Base-by-base conservation (phyloP, 2,113 vertebrate species). In the Lathamus discolor region DNA sequence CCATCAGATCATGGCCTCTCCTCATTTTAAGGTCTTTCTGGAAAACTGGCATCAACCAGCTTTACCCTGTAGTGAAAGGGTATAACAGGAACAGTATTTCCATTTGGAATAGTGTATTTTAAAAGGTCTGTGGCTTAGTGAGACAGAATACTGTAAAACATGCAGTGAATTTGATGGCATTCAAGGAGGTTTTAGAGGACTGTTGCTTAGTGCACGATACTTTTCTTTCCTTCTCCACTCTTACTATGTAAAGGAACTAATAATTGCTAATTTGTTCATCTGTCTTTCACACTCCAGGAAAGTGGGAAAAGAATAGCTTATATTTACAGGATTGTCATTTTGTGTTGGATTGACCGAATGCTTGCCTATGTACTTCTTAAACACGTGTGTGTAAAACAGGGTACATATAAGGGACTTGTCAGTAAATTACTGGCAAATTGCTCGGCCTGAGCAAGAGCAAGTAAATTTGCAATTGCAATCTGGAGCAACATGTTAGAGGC, bases 401-500 rank as follows among this genome's bases (percentile, higher is more conserved):
- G 39, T 44, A 86, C n/a, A 48, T 74, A 46, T 18, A 37, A 91
- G 69, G 77, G 52, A 72, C 55, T 72, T 90, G 76, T 55, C 44
- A 64, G 27, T 84, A 82, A 78, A 86, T 75, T 44, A 84, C 63
- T 77, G 83, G 66, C 62, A 72, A 95, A 64, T 86, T 69, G 35
- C 70, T 84, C 79, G 83, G 69, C 49, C 91, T 79, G 54, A 44
- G 57, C 90, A 93, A 67, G 27, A 92, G 70, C 86, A 82, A 83
- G 86, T 84, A 95, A 62, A 93, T 94, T 83, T 95, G 88, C 91
- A 95, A 57, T 77, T 95, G 83, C 96, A 93, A 54, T 93, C 77
- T 91, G 84, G 91, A 94, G 67, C 62, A 94, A 92, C 63, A 6
- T 87, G 83, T 96, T 95, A 92, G 80, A 92, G 86, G 88, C 95